These are phyloP conservation scores for Trachemys scripta DNA, from an alignment of 2,113 vertebrate species.

Conservation along the genomic window DNA sequence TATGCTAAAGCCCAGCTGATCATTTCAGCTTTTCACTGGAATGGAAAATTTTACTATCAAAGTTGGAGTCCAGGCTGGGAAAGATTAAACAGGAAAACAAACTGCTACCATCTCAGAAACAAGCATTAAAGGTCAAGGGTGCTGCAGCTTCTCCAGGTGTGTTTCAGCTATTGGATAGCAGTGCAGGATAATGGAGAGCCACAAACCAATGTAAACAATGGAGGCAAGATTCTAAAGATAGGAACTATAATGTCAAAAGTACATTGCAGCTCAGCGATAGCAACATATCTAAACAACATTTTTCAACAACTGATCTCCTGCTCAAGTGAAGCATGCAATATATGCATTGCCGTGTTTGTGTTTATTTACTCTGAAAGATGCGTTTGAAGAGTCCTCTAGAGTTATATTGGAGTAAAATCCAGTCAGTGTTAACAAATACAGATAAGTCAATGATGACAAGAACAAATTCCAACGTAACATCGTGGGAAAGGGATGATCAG, in stretches of 20 bases:
- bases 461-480: neutral
- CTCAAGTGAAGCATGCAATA: fast-evolving
- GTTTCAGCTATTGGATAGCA: neutral
- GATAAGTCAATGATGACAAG: neutral
- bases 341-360: fast-evolving
- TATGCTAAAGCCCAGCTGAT: neutral
- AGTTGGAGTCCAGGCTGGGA: neutral
- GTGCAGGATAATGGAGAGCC: neutral
- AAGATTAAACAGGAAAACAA: neutral
- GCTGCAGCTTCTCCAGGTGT: neutral
- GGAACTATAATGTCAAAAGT: neutral
- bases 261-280: neutral
- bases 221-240: neutral
- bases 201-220: neutral
- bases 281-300: neutral
- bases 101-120: neutral
- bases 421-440: neutral
- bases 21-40: neutral
- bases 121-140: neutral
- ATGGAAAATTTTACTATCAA: neutral
- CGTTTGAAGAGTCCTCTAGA: neutral
- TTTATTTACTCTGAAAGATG: neutral
- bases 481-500: fast-evolving
- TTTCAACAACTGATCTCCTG: neutral
- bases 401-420: neutral